Evolutionary conservation across 2,888 invertebrate species (phyloP).

Genomic region (Cyclophora punctaria): DNA sequence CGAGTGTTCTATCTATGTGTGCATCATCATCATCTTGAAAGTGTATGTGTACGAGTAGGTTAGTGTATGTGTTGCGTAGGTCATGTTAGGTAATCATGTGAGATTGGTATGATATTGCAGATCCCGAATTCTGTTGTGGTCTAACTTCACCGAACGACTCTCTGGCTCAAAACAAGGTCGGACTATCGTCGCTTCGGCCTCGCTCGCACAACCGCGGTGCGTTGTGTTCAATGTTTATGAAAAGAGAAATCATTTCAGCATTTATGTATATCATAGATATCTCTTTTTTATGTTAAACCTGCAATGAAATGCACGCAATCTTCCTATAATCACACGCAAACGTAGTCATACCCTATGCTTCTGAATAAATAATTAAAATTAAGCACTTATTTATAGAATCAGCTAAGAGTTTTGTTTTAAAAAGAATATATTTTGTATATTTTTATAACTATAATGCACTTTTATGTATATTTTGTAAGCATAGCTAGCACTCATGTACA

Average conservation of each 20-base stretch:
- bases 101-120: constrained; percentile 78
- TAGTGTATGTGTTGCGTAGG: constrained; percentile 7
- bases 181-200: constrained; percentile 67
- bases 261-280: constrained; percentile 38
- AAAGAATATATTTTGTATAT: no score
- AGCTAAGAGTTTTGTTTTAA: no score
- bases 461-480: no score
- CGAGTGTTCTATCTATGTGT: constrained; percentile 5
- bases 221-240: constrained; percentile 73
- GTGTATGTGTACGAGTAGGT: constrained; percentile 1
- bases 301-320: constrained; percentile 33
- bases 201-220: constrained; percentile 78
- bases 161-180: constrained; percentile 77
- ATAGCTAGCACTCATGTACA: no score
- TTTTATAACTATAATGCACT: no score
- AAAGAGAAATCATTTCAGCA: constrained; percentile 61
- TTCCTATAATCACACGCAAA: constrained; percentile 32
- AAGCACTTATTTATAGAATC: no score
- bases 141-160: constrained; percentile 86
- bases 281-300: constrained; percentile 33
- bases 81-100: constrained; percentile 9
- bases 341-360: constrained; percentile 41
- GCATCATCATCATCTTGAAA: constrained; percentile 2
- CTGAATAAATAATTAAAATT: constrained; percentile 21
- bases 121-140: constrained; percentile 93